Evolutionary conservation across 2,888 invertebrate genomes (phyloP).

Genomic region (Phragmatobia fuliginosa): DNA sequence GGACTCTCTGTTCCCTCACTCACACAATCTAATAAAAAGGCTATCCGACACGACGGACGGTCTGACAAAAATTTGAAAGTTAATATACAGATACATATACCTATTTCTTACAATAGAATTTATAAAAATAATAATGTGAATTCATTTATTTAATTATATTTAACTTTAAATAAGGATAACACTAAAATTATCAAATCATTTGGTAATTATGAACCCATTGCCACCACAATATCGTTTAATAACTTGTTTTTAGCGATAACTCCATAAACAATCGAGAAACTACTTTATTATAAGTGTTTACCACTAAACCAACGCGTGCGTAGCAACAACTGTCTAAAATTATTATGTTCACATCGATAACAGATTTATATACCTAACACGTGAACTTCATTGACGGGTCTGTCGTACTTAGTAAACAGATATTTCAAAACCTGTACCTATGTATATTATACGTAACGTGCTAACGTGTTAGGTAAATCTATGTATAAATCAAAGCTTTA

Average conservation of each 20-base stretch:
- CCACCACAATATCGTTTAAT: too few species aligned
- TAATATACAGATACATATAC: too few species aligned
- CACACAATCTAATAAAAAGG: too few species aligned
- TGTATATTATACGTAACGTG: not conserved
- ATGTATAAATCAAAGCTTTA: not conserved
- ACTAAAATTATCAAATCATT: not conserved
- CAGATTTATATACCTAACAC: constrained; percentile 2
- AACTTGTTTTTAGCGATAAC: not conserved
- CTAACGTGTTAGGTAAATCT: not conserved
- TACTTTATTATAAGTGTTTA: not conserved
- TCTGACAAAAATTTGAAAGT: too few species aligned
- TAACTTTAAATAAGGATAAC: too few species aligned
- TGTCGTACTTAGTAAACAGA: not conserved
- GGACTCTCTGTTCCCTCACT: too few species aligned
- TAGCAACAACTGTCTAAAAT: constrained; percentile 6
- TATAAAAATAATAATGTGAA: not conserved
- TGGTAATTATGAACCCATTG: not conserved
- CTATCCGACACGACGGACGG: too few species aligned
- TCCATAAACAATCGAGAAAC: not conserved
- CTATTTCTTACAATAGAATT: not conserved
- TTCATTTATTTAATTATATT: too few species aligned
- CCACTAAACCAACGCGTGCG: constrained; percentile 7
- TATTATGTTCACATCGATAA: constrained; percentile 3
- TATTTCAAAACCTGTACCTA: not conserved
- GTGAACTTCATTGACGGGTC: constrained; percentile 9